Conservation (phyloP, 2,797 vertebrate species). For the Aldrovandia affinis region DNA sequence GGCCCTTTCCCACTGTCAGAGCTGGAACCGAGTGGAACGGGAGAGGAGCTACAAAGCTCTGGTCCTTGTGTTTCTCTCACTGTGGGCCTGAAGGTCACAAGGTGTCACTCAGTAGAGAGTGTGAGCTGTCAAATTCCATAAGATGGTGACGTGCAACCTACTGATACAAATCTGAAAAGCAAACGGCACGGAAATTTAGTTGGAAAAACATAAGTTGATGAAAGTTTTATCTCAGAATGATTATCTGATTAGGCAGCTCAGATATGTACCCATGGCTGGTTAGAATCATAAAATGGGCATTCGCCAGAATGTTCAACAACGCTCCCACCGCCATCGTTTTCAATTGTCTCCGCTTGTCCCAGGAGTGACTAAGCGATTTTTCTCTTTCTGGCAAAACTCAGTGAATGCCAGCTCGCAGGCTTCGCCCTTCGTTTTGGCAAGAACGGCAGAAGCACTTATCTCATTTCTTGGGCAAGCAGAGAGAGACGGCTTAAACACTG, state of each 20-base stretch:
- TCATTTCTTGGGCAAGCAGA: neutral
- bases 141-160: neutral
- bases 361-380: neutral
- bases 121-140: neutral
- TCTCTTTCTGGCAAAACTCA: too few species aligned
- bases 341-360: neutral
- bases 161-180: neutral
- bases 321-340: neutral
- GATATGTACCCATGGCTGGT: neutral
- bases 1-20: neutral
- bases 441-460: neutral
- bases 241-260: neutral
- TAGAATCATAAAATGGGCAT: neutral
- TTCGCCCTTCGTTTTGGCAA: neutral
- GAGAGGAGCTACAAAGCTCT: too few species aligned
- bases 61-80: too few species aligned
- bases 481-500: neutral
- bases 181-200: neutral
- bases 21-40: too few species aligned
- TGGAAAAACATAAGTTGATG: neutral
- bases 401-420: neutral
- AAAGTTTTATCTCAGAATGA: neutral
- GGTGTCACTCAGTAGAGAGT: neutral
- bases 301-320: neutral
- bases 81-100: too few species aligned